These are phyloP conservation scores for Micoletzkya japonica DNA, from an alignment of 2,888 invertebrate genomes.

Conservation along the genomic window DNA sequence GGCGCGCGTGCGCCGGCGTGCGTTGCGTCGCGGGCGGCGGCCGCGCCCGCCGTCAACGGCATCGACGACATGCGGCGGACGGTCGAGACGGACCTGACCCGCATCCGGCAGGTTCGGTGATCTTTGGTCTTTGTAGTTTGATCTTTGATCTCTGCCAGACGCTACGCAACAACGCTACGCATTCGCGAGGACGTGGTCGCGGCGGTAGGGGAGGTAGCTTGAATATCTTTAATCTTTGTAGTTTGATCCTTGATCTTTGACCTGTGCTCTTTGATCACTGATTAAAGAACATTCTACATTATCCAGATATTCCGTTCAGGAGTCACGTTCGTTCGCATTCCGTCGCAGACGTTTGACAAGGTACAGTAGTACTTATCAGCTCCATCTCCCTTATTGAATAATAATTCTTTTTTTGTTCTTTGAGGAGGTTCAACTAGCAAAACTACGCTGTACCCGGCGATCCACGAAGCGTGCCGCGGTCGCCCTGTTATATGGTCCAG, in stretches of 20 bases:
- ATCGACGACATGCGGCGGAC: conserved; percentile 34
- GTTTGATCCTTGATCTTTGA: too few species aligned
- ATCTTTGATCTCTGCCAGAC: conserved; percentile 15
- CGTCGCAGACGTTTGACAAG: background rate
- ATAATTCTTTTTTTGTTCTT: too few species aligned
- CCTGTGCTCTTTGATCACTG: too few species aligned
- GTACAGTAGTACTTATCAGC: too few species aligned
- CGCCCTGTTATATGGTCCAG: too few species aligned
- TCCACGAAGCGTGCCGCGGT: too few species aligned
- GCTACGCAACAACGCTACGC: conserved; percentile 12
- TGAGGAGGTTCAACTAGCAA: too few species aligned
- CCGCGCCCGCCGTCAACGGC: background rate
- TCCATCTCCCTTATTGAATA: too few species aligned
- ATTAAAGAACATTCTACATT: too few species aligned
- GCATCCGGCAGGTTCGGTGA: conserved; percentile 21
- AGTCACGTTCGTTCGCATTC: background rate
- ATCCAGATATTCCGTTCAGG: too few species aligned
- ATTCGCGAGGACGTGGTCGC: background rate
- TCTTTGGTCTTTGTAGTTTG: background rate
- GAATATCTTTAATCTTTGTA: too few species aligned
- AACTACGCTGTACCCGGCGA: too few species aligned
- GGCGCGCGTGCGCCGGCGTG: background rate
- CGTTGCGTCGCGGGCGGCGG: background rate
- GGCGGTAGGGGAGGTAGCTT: background rate
- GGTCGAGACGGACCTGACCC: conserved; percentile 26